Evolutionary conservation across 2,888 invertebrate species (phyloP).

Genomic region (Augochlorella aurata): DNA sequence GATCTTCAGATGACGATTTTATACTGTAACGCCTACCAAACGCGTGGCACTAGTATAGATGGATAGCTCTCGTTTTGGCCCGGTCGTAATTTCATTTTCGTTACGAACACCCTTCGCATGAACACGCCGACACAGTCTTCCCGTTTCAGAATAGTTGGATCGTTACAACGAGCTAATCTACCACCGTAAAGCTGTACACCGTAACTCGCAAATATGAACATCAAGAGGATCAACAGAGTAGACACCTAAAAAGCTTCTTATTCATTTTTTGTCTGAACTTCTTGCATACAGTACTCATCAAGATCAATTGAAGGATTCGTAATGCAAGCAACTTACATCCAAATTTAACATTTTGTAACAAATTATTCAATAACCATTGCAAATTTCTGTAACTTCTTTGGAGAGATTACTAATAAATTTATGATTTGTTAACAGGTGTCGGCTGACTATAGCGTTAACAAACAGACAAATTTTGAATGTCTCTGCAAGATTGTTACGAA

Average conservation of each 20-base stretch:
- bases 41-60: conserved; percentile 96
- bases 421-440: too few relatives aligned
- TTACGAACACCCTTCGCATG: conserved; percentile 96
- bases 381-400: too few relatives aligned
- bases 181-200: conserved; percentile 99
- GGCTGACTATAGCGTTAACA: too few relatives aligned
- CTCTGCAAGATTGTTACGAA: not conserved
- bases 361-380: too few relatives aligned
- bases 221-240: conserved; percentile 95
- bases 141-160: conserved; percentile 91
- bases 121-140: conserved; percentile 97
- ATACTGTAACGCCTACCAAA: conserved; percentile 88
- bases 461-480: not conserved
- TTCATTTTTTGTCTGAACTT: conserved; percentile 51
- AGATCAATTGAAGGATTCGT: not conserved
- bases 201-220: conserved; percentile 99
- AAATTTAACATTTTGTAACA: not conserved
- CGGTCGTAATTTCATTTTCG: conserved; percentile 96
- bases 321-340: not conserved
- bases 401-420: not conserved
- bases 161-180: conserved; percentile 97
- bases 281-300: conserved; percentile 15
- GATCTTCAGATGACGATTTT: not conserved
- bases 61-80: conserved; percentile 94
- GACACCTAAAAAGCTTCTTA: conserved; percentile 88